phyloP scores from a whole-genome alignment of 2,888 invertebrate species.

The Gandaritis pyraliata region DNA sequence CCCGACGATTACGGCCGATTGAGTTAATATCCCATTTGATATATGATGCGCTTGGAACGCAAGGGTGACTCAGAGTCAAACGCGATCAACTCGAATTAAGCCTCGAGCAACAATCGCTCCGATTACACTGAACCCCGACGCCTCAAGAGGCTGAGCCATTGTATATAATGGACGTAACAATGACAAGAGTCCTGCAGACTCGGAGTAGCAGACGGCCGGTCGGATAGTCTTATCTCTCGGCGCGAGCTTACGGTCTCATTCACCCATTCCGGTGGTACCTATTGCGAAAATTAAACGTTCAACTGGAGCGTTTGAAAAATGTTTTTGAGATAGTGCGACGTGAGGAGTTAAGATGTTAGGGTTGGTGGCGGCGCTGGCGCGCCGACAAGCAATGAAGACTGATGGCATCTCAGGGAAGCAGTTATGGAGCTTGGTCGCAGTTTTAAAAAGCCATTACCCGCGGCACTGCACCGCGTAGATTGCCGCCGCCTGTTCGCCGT shows the following conservation, averaged over 20 bases:
- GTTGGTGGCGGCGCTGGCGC: conserved; percentile 64
- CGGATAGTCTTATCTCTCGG: conserved; percentile 20
- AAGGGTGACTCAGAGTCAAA: conserved; percentile 59
- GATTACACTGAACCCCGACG: conserved; percentile 40
- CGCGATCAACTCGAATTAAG: conserved; percentile 56
- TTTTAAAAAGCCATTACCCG: conserved; percentile 84
- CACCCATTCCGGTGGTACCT: conserved; percentile 15
- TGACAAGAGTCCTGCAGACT: conserved; percentile 32
- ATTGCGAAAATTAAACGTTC: conserved; percentile 58
- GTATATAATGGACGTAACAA: conserved; percentile 34
- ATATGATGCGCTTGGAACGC: conserved; percentile 67
- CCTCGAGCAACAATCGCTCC: conserved; percentile 49
- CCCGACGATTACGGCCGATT: conserved; percentile 74
- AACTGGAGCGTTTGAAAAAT: conserved; percentile 63
- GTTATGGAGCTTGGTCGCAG: conserved; percentile 84
- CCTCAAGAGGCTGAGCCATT: conserved; percentile 29
- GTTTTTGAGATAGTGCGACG: conserved; percentile 64
- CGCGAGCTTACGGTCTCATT: conserved; percentile 26
- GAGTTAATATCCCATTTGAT: conserved; percentile 78
- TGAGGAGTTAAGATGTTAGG: conserved; percentile 76
- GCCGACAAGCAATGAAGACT: conserved; percentile 85
- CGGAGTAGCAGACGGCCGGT: conserved; percentile 6
- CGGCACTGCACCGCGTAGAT: conserved; percentile 80
- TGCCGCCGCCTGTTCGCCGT: conserved; percentile 63
- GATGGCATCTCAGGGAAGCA: conserved; percentile 82